These are phyloP conservation scores for Ephialtes manifestator DNA, from an alignment of 2,888 invertebrate species.

Conservation along the genomic window DNA sequence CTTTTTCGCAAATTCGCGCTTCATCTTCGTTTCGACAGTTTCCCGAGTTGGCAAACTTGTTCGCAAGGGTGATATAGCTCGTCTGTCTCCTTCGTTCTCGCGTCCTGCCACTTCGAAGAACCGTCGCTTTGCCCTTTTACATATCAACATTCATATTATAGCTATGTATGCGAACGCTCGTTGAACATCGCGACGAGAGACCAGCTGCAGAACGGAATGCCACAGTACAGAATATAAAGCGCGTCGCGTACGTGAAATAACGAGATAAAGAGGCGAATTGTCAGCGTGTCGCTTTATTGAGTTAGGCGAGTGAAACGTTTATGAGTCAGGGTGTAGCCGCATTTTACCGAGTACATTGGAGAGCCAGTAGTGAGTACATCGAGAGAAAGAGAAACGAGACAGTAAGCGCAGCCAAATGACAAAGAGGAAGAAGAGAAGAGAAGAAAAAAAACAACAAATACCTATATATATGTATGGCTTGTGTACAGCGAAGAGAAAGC, in stretches of 20 bases:
- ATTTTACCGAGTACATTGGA: constrained; percentile 29
- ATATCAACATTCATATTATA: not conserved
- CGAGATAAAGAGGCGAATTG: not conserved
- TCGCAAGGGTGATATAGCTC: not conserved
- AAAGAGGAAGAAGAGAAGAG: constrained; percentile 26
- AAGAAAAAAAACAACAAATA: not conserved
- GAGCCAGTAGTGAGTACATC: not conserved
- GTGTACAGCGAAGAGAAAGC: constrained; percentile 13
- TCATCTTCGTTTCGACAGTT: constrained; percentile 18
- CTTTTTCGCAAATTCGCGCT: constrained; percentile 24
- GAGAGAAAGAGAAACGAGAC: not conserved
- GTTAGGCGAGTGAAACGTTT: constrained; percentile 39
- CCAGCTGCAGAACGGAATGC: not conserved
- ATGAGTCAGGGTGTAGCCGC: constrained; percentile 12
- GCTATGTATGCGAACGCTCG: not conserved
- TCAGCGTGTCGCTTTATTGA: constrained; percentile 27
- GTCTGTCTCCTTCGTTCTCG: constrained; percentile 5
- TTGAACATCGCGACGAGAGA: not conserved
- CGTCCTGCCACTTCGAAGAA: not conserved
- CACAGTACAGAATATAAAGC: not conserved
- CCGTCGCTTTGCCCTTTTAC: not conserved
- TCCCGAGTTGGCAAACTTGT: not conserved
- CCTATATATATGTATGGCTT: not conserved
- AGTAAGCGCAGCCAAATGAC: not conserved
- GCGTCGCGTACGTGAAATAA: not conserved